Evolutionary conservation across 2,113 vertebrate genomes (phyloP).

Genomic region (Brachyhypopomus occidentalis): DNA sequence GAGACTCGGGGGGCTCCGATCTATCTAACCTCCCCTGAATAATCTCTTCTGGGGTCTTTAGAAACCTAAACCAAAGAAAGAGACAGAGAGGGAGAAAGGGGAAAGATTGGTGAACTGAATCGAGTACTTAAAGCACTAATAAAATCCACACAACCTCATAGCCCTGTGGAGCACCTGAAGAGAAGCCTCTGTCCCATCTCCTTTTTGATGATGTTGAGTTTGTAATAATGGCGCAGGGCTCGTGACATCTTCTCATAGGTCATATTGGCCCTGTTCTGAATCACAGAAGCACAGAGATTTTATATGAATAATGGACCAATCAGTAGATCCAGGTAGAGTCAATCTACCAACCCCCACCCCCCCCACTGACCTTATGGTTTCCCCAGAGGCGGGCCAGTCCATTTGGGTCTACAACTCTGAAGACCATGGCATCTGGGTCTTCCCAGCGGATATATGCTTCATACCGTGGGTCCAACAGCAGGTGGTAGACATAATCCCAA

Average conservation of each 20-base stretch:
- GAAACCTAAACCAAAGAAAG: conserved; percentile 72
- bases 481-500: conserved; percentile 88
- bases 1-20: conserved; percentile 64
- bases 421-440: conserved; percentile 78
- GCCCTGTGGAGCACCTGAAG: conserved; percentile 76
- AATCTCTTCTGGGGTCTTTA: conserved; percentile 82
- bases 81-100: not conserved
- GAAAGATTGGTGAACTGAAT: not conserved
- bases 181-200: conserved; percentile 88
- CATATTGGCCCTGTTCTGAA: conserved; percentile 88
- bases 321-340: not conserved
- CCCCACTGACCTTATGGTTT: conserved; percentile 84
- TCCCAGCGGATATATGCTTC: conserved; percentile 86
- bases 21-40: conserved; percentile 64
- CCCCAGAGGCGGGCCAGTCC: conserved; percentile 91
- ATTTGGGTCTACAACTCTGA: conserved; percentile 83
- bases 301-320: not conserved
- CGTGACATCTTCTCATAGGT: conserved; percentile 95
- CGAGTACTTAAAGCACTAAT: too few relatives aligned
- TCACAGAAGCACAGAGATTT: conserved; percentile 17
- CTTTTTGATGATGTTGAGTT: conserved; percentile 92
- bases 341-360: not conserved
- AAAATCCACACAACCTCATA: too few relatives aligned
- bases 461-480: conserved; percentile 83
- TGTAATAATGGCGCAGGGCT: conserved; percentile 90